Conservation (phyloP, 2,797 vertebrate species). For the Aselliscus stoliczkanus region DNA sequence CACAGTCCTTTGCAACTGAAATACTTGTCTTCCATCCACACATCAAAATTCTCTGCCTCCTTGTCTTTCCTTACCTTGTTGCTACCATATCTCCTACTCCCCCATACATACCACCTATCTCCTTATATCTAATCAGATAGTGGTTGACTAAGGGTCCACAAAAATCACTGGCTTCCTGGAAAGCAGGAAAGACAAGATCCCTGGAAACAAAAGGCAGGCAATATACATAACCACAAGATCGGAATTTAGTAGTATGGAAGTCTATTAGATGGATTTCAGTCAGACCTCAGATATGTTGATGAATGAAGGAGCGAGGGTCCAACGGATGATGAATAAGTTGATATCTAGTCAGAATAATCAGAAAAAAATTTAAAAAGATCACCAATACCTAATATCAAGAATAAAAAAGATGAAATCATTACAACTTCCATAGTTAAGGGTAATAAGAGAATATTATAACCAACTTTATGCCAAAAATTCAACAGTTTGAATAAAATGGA, state of each 20-base stretch:
- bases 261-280: background rate
- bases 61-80: background rate
- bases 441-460: background rate
- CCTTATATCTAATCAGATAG: background rate
- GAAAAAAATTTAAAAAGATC: background rate
- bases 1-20: background rate
- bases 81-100: background rate
- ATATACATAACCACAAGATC: background rate
- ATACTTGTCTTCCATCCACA: background rate
- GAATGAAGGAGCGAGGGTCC: fast-evolving
- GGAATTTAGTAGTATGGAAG: background rate
- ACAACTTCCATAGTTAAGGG: background rate
- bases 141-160: background rate
- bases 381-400: background rate
- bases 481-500: background rate
- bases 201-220: background rate
- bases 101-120: no score
- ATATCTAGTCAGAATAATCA: background rate
- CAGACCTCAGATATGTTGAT: background rate
- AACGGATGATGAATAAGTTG: background rate
- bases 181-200: background rate
- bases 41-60: background rate
- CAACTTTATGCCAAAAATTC: background rate
- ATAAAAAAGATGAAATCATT: background rate
- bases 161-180: background rate